phyloP scores from a whole-genome alignment of 2,113 vertebrate species.

The Atlantisia rogersi region DNA sequence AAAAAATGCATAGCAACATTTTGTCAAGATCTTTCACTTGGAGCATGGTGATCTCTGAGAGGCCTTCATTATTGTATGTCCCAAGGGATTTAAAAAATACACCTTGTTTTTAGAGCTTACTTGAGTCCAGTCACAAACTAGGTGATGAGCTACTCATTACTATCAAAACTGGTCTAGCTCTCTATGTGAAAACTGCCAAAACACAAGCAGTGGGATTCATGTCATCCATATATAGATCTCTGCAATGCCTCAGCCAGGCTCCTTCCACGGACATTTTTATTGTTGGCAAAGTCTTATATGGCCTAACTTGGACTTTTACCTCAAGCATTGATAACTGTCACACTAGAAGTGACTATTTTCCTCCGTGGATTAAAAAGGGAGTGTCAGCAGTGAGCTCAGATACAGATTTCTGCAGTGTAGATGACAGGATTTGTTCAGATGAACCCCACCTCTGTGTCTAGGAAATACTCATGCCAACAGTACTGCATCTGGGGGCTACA shows the following conservation, averaged over 20 bases:
- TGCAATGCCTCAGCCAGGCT: background rate
- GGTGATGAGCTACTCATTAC: accelerated
- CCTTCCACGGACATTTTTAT: background rate
- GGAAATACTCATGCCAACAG: background rate
- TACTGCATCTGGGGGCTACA: background rate
- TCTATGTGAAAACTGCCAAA: background rate
- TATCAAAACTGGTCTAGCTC: background rate
- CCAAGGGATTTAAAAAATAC: background rate
- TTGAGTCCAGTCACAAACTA: background rate
- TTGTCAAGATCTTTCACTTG: background rate
- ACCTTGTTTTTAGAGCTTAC: background rate
- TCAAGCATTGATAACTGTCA: background rate
- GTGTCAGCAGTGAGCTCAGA: background rate
- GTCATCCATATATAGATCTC: background rate
- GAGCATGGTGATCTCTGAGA: background rate
- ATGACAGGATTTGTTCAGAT: background rate
- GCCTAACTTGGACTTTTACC: background rate
- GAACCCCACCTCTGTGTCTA: background rate
- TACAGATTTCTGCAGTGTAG: background rate
- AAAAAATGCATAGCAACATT: background rate
- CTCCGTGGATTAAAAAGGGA: background rate
- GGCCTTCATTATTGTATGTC: background rate
- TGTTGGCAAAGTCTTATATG: background rate
- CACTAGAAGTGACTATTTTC: background rate
- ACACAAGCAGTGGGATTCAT: background rate